phyloP scores from a whole-genome alignment of 2,113 vertebrate genomes.

The Leuciscus idus region DNA sequence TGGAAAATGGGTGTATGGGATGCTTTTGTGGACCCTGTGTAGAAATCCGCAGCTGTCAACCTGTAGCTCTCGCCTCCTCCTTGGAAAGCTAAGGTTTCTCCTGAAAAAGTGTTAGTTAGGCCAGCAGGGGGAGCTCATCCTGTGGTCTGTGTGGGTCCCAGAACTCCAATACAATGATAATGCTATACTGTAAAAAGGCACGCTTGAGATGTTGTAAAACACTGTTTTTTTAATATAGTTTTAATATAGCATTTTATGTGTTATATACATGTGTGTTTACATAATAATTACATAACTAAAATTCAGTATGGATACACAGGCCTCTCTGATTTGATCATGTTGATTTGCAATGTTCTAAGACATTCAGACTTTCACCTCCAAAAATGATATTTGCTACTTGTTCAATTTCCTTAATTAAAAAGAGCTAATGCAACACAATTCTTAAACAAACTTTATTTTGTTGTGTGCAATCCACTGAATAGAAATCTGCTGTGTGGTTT shows the following conservation, averaged over 20 bases:
- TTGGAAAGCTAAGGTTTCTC: not conserved
- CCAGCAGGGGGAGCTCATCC: slow-evolving; percentile 4
- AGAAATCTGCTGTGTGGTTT: not conserved
- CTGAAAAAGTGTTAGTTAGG: not conserved
- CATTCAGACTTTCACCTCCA: not conserved
- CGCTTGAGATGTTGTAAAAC: not conserved
- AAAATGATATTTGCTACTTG: not conserved
- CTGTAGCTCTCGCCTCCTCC: not conserved
- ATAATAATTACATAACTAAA: not conserved
- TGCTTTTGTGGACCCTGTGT: not conserved
- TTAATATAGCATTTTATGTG: too few relatives aligned
- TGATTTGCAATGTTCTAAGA: not conserved
- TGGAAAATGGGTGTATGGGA: not conserved
- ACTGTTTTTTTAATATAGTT: too few relatives aligned
- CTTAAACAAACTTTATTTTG: not conserved
- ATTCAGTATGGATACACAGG: not conserved
- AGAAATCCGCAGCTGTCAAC: not conserved
- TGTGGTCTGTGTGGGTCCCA: not conserved
- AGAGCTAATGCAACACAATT: not conserved
- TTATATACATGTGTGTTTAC: not conserved
- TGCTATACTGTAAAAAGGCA: not conserved
- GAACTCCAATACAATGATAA: not conserved
- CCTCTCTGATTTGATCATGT: not conserved
- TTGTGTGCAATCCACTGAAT: not conserved
- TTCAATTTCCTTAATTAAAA: not conserved